Percentiles rank a stretch among this genome's conserved stretches.
phyloP scores from a whole-genome alignment of 1,140 invertebrate genomes.

The Aphidius gifuensis region DNA sequence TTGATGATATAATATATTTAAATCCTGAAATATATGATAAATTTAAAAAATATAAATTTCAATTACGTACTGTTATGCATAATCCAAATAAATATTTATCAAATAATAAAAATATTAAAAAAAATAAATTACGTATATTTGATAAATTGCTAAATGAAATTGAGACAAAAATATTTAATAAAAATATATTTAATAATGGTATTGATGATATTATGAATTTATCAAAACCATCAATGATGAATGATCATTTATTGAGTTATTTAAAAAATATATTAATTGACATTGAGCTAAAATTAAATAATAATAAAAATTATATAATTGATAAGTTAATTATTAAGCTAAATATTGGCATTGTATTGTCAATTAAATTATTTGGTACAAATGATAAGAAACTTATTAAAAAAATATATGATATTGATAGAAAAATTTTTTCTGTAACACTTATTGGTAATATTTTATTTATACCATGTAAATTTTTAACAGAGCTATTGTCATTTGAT shows the following conservation, averaged over 20 bases:
- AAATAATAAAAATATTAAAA: conserved; percentile 25
- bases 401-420: conserved; percentile 69
- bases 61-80: conserved; percentile 67
- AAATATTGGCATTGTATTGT: conserved; percentile 70
- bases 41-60: conserved; percentile 69
- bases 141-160: conserved; percentile 66
- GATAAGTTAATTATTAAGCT: conserved; percentile 68
- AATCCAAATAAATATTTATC: conserved; percentile 65
- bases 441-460: conserved; percentile 74
- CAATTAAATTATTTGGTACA: conserved; percentile 71
- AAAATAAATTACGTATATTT: conserved; percentile 61
- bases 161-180: conserved; percentile 54
- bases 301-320: conserved; percentile 57
- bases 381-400: conserved; percentile 77
- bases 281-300: conserved; percentile 63
- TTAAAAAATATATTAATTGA: conserved; percentile 64
- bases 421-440: conserved; percentile 74
- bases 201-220: conserved; percentile 68
- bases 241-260: conserved; percentile 70
- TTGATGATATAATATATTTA: conserved; percentile 68
- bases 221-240: conserved; percentile 65
- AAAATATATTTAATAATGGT: conserved; percentile 46
- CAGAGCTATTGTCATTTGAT: conserved; percentile 40
- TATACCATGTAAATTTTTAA: conserved; percentile 76
- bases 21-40: conserved; percentile 64